Evolutionary conservation across 2,797 vertebrate genomes (phyloP).

Genomic region (Astyanax mexicanus): DNA sequence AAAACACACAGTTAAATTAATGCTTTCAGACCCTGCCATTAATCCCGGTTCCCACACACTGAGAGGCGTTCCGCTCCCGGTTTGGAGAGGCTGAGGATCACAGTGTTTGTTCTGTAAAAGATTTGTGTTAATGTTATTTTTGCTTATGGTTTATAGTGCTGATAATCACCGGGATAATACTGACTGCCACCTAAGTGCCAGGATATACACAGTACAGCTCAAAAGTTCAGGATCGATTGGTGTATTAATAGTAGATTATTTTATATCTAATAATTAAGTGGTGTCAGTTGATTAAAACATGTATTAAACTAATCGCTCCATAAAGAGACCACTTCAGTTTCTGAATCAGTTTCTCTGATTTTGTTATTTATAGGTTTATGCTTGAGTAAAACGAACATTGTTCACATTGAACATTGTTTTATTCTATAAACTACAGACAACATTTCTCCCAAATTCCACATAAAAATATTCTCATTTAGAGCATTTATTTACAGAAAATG

Average conservation of each 20-base stretch:
- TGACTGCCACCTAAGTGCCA: background rate
- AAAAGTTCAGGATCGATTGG: background rate
- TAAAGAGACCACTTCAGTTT: too few relatives aligned
- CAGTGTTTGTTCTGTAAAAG: conserved; percentile 27
- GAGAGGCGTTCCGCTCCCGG: background rate
- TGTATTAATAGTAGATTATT: background rate
- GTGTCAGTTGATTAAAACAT: too few relatives aligned
- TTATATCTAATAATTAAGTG: too few relatives aligned
- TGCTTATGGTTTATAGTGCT: conserved; percentile 8
- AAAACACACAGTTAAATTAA: conserved; percentile 37
- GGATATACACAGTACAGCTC: background rate
- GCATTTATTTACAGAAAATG: too few relatives aligned
- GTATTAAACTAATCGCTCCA: too few relatives aligned
- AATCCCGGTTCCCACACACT: conserved; percentile 30
- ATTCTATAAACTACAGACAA: too few relatives aligned
- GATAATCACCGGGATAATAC: conserved; percentile 21
- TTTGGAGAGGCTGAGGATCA: conserved; percentile 32
- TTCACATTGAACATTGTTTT: too few relatives aligned
- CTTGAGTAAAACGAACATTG: too few relatives aligned
- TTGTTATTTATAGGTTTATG: too few relatives aligned
- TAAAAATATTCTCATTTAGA: too few relatives aligned
- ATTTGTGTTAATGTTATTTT: conserved; percentile 16
- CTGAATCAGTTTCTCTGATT: too few relatives aligned
- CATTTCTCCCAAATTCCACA: too few relatives aligned
- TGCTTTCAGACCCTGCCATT: conserved; percentile 33